phyloP scores from a whole-genome alignment of 2,888 invertebrate genomes.

The Brachyptera risi region DNA sequence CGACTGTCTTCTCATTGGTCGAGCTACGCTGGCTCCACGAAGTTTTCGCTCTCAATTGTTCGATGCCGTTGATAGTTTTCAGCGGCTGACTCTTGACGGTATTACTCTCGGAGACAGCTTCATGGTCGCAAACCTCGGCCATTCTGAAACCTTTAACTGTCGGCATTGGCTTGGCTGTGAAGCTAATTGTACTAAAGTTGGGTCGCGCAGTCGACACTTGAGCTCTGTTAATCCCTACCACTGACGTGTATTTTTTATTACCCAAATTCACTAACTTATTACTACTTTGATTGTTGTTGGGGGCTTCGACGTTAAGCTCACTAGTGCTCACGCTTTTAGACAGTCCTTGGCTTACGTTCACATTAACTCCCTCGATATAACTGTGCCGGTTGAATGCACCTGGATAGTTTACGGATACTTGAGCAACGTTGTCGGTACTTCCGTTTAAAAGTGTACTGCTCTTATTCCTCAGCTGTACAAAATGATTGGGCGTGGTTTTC shows the following conservation, averaged over 20 bases:
- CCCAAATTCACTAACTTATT: too few species aligned
- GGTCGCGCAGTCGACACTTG: not conserved
- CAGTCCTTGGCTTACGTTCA: not conserved
- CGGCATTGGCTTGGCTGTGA: conserved; percentile 24
- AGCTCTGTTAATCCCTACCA: conserved; percentile 28
- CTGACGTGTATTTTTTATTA: conserved; percentile 28
- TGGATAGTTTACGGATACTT: conserved; percentile 9
- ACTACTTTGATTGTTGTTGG: too few species aligned
- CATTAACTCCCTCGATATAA: not conserved
- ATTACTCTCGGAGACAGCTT: not conserved
- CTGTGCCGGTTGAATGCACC: not conserved
- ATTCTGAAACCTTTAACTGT: conserved; percentile 30
- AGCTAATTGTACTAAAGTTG: not conserved
- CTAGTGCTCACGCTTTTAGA: not conserved
- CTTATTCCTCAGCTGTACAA: conserved; percentile 36
- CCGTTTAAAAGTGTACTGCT: conserved; percentile 38
- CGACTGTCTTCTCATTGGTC: not conserved
- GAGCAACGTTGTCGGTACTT: not conserved
- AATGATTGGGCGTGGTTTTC: conserved; percentile 39
- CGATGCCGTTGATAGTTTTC: conserved; percentile 9
- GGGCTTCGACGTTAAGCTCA: not conserved
- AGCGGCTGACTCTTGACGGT: not conserved
- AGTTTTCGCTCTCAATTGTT: not conserved
- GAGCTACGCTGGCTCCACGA: not conserved
- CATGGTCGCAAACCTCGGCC: not conserved